These are phyloP conservation scores for Deilephila porcellus DNA, from an alignment of 2,888 invertebrate genomes.

Conservation along the genomic window DNA sequence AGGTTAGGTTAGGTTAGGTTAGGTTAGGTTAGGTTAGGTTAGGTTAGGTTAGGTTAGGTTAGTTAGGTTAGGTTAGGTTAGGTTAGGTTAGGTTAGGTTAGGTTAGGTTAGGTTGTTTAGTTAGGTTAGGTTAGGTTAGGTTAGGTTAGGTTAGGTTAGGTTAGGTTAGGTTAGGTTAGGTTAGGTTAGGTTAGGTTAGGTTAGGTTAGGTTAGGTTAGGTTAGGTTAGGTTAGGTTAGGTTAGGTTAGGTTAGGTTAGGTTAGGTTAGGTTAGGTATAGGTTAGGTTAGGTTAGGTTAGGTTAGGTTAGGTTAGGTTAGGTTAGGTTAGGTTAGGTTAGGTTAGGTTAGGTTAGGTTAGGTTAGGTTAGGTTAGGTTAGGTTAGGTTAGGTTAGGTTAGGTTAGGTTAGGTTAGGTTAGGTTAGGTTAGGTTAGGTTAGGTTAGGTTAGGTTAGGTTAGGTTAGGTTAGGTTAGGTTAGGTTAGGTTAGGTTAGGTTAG, in stretches of 20 bases:
- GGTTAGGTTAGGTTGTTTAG: slow-evolving; percentile 39
- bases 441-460: slow-evolving; percentile 32
- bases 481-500: slow-evolving; percentile 30
- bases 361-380: slow-evolving; percentile 30
- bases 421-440: slow-evolving; percentile 32
- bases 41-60: slow-evolving; percentile 43
- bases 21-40: slow-evolving; percentile 40
- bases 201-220: slow-evolving; percentile 36
- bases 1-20: slow-evolving; percentile 41
- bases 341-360: no score
- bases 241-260: slow-evolving; percentile 36
- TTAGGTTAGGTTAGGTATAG: slow-evolving; percentile 35
- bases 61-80: slow-evolving; percentile 44
- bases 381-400: slow-evolving; percentile 32
- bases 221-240: slow-evolving; percentile 34
- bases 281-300: slow-evolving; percentile 33
- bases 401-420: slow-evolving; percentile 33
- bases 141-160: slow-evolving; percentile 37
- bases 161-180: slow-evolving; percentile 35
- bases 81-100: slow-evolving; percentile 43
- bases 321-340: slow-evolving; percentile 29
- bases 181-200: slow-evolving; percentile 35
- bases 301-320: slow-evolving; percentile 30
- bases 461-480: slow-evolving; percentile 30
- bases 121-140: slow-evolving; percentile 38